A percentile compares a stretch with the other conserved stretches of the same genome.
phyloP scores from a whole-genome alignment of 2,888 invertebrate species.

The Tricholauxania praeusta region DNA sequence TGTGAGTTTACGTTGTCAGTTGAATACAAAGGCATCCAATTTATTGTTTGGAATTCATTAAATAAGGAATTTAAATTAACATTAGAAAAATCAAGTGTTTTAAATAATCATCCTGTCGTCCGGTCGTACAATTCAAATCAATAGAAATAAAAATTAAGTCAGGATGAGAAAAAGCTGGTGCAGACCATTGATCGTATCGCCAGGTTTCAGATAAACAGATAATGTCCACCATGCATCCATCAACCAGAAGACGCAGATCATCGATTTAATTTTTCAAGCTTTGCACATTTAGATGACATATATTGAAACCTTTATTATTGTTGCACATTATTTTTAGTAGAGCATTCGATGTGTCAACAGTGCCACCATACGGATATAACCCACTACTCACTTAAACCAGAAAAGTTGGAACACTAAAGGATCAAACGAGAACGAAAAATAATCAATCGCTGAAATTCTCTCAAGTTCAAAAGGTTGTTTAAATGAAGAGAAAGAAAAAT shows the following conservation, averaged over 20 bases:
- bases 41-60: background rate
- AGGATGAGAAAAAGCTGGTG: constrained; percentile 1
- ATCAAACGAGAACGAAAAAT: too few relatives aligned
- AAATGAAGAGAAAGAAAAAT: too few relatives aligned
- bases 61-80: background rate
- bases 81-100: background rate
- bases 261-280: constrained; percentile 15
- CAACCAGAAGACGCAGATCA: constrained; percentile 7
- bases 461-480: too few relatives aligned
- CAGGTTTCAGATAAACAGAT: constrained; percentile 26
- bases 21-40: background rate
- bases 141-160: constrained; percentile 6
- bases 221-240: background rate
- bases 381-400: background rate
- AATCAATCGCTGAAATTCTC: too few relatives aligned
- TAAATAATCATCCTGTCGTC: background rate
- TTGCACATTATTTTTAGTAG: constrained; percentile 9
- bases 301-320: constrained; percentile 4
- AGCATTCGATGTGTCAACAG: constrained; percentile 1
- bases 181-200: constrained; percentile 7
- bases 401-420: too few relatives aligned
- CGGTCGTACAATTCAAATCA: background rate
- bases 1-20: background rate
- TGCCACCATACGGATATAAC: background rate
- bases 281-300: constrained; percentile 28